Evolutionary conservation across 37 sponge, comb jelly and placozoan genomes (phyloP).

Genomic region (Aplysina aerophoba): DNA sequence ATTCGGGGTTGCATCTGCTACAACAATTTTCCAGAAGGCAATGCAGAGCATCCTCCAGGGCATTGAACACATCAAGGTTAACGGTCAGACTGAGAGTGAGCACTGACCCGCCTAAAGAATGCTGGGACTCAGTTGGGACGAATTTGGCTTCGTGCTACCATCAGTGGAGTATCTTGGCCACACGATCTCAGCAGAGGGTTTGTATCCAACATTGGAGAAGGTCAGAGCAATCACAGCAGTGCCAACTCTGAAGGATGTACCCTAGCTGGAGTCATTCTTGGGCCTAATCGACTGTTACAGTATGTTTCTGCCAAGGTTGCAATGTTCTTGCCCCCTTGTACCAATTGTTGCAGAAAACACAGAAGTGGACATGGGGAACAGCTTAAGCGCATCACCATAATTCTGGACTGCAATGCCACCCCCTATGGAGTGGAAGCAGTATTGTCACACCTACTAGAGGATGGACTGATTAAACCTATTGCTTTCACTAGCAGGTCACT

Average conservation of each 20-base stretch:
- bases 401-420: slow-evolving; percentile 35
- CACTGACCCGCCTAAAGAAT: not conserved
- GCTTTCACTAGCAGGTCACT: slow-evolving; percentile 22
- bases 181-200: slow-evolving; percentile 33
- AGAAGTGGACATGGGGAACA: slow-evolving; percentile 32
- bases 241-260: slow-evolving; percentile 21
- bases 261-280: slow-evolving; percentile 36
- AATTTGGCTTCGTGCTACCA: slow-evolving; percentile 44
- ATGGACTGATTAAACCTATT: slow-evolving; percentile 17
- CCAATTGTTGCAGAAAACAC: slow-evolving; percentile 22
- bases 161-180: slow-evolving; percentile 65
- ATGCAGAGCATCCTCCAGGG: no score
- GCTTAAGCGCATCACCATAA: slow-evolving; percentile 37
- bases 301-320: slow-evolving; percentile 52
- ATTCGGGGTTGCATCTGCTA: no score
- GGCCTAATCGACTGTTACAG: slow-evolving; percentile 53
- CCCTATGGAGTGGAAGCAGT: slow-evolving; percentile 35
- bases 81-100: not conserved
- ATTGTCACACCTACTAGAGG: slow-evolving; percentile 6
- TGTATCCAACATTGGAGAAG: slow-evolving; percentile 18
- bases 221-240: slow-evolving; percentile 42
- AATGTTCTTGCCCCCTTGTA: slow-evolving; percentile 35
- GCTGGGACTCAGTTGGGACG: slow-evolving; percentile 46
- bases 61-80: no score
- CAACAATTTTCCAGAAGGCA: no score